Base-by-base conservation (phyloP, 2,888 invertebrate genomes). In the Hypolimnas misippus region DNA sequence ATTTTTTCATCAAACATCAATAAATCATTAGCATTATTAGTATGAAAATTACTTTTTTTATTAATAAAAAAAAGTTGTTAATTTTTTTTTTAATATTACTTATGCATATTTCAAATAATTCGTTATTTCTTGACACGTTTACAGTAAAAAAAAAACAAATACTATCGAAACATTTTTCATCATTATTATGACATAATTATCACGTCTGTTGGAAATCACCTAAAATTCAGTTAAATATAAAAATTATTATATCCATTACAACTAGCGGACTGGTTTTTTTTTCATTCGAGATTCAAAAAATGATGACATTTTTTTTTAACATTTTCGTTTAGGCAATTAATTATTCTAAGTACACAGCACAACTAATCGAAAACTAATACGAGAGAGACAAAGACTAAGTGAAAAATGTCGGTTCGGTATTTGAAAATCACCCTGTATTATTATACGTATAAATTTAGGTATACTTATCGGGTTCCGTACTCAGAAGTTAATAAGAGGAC, bases 311-410 rank as follows among this genome's bases (percentile, higher is more conserved):
- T 75, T 76, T 72, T 75, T 81, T 65, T 57, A n/a, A n/a, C 40
- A 72, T 75, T 81, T 61, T 57, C 35, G 35, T 75, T 75, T 75
- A 83, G 81, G 79, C 82, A 81, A 78, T 84, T 76, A 78, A 74
- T 81, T 84, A 86, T 68, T 77, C 89, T 91, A 91, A 89, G 83
- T 90, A 90, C 90, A 91, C 91, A 86, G 90, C 91, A 91, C 91
- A 88, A 88, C 89, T 91, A 90, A 89, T 83, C 77, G n/a, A 76
- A 85, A 82, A 89, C 88, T 88, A 87, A 85, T 72, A 74, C 81
- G 80, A 84, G 83, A 86, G 84, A 86, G 83, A 83, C 2, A 38
- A 69, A 79, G 84, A 82, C 83, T 86, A 86, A 83, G 78, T 82
- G 78, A 83, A 86, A 85, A 84, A 83, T 80, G 76, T 78, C 77